A percentile compares a stretch with the other conserved stretches of the same genome.
Conservation (phyloP, 2,113 vertebrate species). For the Laterallus jamaicensis region DNA sequence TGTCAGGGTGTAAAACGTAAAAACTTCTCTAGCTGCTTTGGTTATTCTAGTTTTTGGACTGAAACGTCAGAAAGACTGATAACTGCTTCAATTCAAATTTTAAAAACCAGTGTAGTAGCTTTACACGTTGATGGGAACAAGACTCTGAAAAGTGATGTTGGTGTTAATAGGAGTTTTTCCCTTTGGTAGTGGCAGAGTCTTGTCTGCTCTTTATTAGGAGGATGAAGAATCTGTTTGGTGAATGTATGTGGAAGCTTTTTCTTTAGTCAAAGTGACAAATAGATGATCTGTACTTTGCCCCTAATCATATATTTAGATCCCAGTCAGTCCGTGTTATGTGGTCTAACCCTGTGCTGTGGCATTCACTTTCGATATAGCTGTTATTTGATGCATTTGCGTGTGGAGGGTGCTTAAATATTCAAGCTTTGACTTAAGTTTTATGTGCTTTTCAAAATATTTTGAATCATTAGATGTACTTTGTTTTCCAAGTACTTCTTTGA, state of each 20-base stretch:
- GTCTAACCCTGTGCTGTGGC: not conserved
- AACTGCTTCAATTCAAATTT: not conserved
- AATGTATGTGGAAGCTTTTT: not conserved
- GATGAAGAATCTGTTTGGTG: not conserved
- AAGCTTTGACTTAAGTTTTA: not conserved
- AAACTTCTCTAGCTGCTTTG: not conserved
- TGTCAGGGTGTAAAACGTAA: not conserved
- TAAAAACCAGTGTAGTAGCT: not conserved
- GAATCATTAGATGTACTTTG: not conserved
- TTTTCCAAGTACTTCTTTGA: not conserved
- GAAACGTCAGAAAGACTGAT: not conserved
- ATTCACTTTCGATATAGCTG: not conserved
- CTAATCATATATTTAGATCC: not conserved
- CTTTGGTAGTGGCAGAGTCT: not conserved
- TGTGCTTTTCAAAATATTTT: not conserved
- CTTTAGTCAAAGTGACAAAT: not conserved
- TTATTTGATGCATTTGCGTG: not conserved
- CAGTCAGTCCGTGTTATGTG: not conserved
- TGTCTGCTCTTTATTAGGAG: not conserved
- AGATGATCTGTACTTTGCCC: not conserved
- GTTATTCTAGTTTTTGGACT: not conserved
- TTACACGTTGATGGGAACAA: accelerated
- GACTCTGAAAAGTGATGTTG: not conserved
- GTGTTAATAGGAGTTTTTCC: not conserved
- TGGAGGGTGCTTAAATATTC: not conserved